A percentile compares a stretch with the other conserved stretches of the same genome.
Conservation (phyloP, 2,113 vertebrate species). For the Phodopus roborovskii region DNA sequence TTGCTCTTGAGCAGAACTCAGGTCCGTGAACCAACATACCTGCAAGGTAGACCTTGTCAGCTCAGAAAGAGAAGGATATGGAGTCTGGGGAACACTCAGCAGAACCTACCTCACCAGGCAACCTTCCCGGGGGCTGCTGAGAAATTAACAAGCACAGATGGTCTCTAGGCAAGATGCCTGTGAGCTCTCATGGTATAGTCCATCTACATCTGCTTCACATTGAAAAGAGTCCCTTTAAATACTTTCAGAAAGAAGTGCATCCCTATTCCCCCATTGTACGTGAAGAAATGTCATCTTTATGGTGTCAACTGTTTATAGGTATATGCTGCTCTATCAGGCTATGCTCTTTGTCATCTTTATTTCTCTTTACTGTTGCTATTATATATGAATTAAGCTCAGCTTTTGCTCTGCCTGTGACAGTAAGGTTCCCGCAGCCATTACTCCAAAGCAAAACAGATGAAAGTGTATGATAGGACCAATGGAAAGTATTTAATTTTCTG, state of each 20-base stretch:
- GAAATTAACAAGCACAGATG: not conserved
- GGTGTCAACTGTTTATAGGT: not conserved
- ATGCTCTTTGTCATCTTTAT: not conserved
- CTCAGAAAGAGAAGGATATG: not conserved
- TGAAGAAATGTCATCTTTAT: not conserved
- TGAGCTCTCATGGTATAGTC: not conserved
- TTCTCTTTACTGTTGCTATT: not conserved
- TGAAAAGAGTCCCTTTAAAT: not conserved
- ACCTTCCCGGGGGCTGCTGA: not conserved
- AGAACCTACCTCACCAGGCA: not conserved
- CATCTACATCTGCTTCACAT: not conserved
- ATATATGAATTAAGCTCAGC: slow-evolving; percentile 12
- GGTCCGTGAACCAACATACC: not conserved
- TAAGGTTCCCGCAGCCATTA: not conserved
- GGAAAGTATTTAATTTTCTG: slow-evolving; percentile 61
- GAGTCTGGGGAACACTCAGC: not conserved
- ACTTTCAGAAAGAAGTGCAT: not conserved
- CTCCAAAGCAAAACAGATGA: slow-evolving; percentile 36
- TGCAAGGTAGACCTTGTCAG: not conserved
- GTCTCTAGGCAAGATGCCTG: not conserved
- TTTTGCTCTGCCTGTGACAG: slow-evolving; percentile 9
- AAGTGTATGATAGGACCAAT: not conserved
- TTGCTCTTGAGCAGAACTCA: not conserved
- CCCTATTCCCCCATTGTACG: not conserved
- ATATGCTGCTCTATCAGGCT: not conserved